Evolutionary conservation across 2,113 vertebrate species (phyloP).

Genomic region (Colossoma macropomum): DNA sequence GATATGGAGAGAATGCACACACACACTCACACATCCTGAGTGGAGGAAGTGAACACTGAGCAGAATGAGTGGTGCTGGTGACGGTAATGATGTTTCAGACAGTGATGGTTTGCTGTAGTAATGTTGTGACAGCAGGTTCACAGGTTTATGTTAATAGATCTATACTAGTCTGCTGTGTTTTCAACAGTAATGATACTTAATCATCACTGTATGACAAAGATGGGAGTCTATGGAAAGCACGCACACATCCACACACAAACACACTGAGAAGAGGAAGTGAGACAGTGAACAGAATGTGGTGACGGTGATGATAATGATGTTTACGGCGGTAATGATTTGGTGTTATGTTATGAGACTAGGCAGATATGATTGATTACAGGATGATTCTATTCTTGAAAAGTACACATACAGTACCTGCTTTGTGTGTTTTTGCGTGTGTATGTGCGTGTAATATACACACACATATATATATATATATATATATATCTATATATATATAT

Average conservation of each 20-base stretch:
- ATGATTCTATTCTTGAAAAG: background rate
- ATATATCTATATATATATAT: too few species aligned
- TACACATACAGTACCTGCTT: background rate
- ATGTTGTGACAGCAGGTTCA: conserved; percentile 3
- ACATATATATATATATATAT: too few species aligned
- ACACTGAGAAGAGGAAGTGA: background rate
- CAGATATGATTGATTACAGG: background rate
- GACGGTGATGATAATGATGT: background rate
- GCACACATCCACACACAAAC: too few species aligned
- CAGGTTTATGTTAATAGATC: background rate
- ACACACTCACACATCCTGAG: conserved; percentile 7
- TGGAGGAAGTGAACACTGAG: conserved; percentile 19
- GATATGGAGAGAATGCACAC: conserved; percentile 15
- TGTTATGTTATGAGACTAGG: background rate
- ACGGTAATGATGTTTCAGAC: background rate
- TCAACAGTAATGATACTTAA: background rate
- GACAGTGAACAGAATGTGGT: background rate
- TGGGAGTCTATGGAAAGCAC: background rate
- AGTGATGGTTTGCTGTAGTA: background rate
- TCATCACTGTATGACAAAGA: background rate
- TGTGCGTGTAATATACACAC: background rate
- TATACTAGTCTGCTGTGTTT: background rate
- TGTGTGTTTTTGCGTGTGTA: background rate
- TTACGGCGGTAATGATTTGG: conserved; percentile 18
- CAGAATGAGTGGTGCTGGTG: background rate